Base-by-base conservation (phyloP, 2,888 invertebrate genomes). In the Penaeus monodon region DNA sequence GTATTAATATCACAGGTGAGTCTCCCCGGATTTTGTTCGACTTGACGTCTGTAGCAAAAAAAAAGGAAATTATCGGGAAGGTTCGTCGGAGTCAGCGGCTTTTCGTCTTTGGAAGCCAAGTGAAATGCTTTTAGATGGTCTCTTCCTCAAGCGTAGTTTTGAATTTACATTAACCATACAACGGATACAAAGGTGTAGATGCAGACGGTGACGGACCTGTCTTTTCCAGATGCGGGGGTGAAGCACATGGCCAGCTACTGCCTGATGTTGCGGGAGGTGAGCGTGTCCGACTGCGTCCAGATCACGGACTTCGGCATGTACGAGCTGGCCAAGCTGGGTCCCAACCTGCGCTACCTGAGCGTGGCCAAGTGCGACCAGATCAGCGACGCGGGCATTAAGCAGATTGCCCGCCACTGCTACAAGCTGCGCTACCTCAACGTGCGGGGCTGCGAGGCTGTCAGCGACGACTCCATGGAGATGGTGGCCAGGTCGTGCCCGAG, bases 291-390 rank as follows among this genome's bases (percentile, higher is more conserved):
- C 93, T 98, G 98, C 92, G 94, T 95, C 29, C 96, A 96, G 90
- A 95, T 98, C 88, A 97, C 98, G 0, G 98, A 98, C 92, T 97
- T 97, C 91, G 97, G 97, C 0, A 94, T 98, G 64, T 96, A 97
- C 92, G 97, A 98, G 92, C 93, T 98, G 88, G 97, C 97, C 20
- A 94, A 97, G 91, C 93, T 98, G 44, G 97, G 97, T 1, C 96
- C 96, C 0, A 96, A 96, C n/a, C 93, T 98, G 90, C 94, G 98
- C 29, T 98, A 98, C 92, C 94, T 98, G 24, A 98, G 97, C 49
- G 97, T 98, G 49, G 98, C 98, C 33, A 98, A 98, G 93, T 98
- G 98, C 93, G 97, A 97, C 90, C 96, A 96, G 92, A 92, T 98
- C 4, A 93, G 93, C 10, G 98, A 98, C 92, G 97, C 97, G 0